These are phyloP conservation scores for Ceryle rudis DNA, from an alignment of 2,797 vertebrate species.

Conservation along the genomic window DNA sequence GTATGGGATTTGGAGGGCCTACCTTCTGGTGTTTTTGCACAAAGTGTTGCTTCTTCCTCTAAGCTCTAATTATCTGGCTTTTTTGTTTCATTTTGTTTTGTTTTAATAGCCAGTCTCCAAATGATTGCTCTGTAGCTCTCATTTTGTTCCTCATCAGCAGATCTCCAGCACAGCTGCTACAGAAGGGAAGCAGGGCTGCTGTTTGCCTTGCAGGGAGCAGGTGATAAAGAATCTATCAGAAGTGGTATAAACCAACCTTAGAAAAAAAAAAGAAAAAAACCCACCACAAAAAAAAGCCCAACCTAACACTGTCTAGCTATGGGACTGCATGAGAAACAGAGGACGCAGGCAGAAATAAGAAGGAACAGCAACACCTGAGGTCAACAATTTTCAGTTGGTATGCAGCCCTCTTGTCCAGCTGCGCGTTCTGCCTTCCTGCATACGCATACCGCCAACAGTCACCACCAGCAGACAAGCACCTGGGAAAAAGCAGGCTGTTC, in stretches of 20 bases:
- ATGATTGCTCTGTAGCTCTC: constrained; percentile 19
- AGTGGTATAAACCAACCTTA: background rate
- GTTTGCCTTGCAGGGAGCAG: constrained; percentile 7
- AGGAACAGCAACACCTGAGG: background rate
- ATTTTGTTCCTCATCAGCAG: constrained; percentile 42
- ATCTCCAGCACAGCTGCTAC: constrained; percentile 37
- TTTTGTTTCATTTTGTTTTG: background rate
- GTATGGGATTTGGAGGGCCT: constrained; percentile 42
- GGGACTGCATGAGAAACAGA: background rate
- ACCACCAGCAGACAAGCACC: background rate
- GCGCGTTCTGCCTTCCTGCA: background rate
- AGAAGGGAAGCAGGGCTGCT: background rate
- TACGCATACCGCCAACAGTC: background rate
- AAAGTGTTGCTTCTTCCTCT: constrained; percentile 34
- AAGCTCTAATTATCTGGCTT: constrained; percentile 48
- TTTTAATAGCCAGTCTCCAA: constrained; percentile 22
- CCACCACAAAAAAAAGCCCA: accelerated
- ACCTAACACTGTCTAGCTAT: background rate
- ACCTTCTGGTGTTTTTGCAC: constrained; percentile 55
- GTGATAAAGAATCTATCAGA: constrained; percentile 25
- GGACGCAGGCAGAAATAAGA: background rate
- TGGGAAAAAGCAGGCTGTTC: background rate
- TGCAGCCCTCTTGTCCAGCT: background rate
- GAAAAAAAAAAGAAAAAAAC: background rate
- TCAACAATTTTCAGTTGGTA: background rate